Conservation (phyloP, 2,888 invertebrate genomes). For the Acronicta aceris region DNA sequence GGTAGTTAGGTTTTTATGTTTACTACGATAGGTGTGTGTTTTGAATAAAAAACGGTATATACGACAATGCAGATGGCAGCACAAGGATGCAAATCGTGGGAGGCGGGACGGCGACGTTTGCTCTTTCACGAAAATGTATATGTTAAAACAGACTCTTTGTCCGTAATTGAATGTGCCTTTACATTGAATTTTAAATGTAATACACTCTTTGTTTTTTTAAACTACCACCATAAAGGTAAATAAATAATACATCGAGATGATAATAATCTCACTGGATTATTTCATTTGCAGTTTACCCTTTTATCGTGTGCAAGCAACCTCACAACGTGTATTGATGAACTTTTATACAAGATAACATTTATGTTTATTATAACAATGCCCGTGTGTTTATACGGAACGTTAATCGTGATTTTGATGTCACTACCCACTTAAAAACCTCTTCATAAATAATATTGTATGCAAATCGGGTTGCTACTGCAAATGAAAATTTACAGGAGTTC, state of each 20-base stretch:
- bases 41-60: conserved; percentile 60
- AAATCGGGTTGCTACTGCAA: conserved; percentile 55
- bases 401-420: conserved; percentile 62
- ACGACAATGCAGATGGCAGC: conserved; percentile 58
- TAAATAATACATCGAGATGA: conserved; percentile 60
- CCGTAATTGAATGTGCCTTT: conserved; percentile 75
- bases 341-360: conserved; percentile 55
- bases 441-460: conserved; percentile 62
- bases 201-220: conserved; percentile 73
- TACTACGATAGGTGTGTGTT: conserved; percentile 49
- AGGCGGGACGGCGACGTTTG: conserved; percentile 62
- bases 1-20: conserved; percentile 46
- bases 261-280: conserved; percentile 63
- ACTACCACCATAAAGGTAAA: conserved; percentile 60
- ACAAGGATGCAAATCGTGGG: conserved; percentile 69
- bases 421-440: conserved; percentile 62
- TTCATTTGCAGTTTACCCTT: conserved; percentile 50
- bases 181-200: conserved; percentile 83
- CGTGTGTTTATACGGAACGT: conserved; percentile 62
- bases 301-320: conserved; percentile 26
- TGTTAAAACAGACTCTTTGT: conserved; percentile 72
- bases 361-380: conserved; percentile 55
- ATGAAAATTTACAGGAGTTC: conserved; percentile 69
- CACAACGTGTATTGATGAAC: conserved; percentile 45
- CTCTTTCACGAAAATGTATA: conserved; percentile 68